These are phyloP conservation scores for Miichthys miiuy DNA, from an alignment of 2,797 vertebrate species.

Conservation along the genomic window DNA sequence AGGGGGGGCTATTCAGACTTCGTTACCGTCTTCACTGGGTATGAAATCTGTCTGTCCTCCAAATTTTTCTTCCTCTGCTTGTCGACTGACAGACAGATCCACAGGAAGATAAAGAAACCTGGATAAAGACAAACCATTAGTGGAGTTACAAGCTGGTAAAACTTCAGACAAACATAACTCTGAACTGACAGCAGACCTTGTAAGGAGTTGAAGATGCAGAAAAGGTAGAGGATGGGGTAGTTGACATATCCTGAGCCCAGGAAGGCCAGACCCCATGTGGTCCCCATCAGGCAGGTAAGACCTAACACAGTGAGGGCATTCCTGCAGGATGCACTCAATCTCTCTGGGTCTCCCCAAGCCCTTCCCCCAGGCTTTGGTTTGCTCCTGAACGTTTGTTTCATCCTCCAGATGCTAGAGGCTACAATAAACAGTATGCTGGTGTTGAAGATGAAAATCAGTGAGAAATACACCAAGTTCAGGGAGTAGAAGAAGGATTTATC, in stretches of 20 bases:
- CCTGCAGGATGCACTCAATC: conserved; percentile 3
- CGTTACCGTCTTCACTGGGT: not conserved
- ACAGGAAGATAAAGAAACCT: conserved; percentile 78
- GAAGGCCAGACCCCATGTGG: conserved; percentile 87
- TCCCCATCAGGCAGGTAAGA: conserved; percentile 86
- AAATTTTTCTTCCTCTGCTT: conserved; percentile 40
- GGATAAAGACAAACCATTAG: conserved; percentile 15
- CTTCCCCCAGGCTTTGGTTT: not conserved
- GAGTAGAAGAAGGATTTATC: conserved; percentile 46
- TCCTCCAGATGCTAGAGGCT: conserved; percentile 64
- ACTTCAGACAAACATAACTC: too few relatives aligned
- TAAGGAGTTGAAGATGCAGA: conserved; percentile 86
- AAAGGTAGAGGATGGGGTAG: conserved; percentile 85
- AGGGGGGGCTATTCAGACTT: conserved; percentile 18
- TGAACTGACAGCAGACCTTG: conserved; percentile 76
- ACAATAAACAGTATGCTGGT: conserved; percentile 78
- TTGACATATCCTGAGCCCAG: conserved; percentile 75
- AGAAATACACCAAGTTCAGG: conserved; percentile 81
- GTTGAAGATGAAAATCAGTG: conserved; percentile 82
- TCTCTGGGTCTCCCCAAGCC: not conserved
- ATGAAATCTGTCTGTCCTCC: conserved; percentile 23
- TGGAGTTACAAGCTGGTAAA: not conserved
- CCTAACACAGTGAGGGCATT: conserved; percentile 77
- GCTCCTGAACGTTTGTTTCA: conserved; percentile 31
- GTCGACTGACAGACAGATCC: conserved; percentile 63